These are phyloP conservation scores for Leptopilina clavipes DNA, from an alignment of 1,140 invertebrate genomes.

Conservation along the genomic window DNA sequence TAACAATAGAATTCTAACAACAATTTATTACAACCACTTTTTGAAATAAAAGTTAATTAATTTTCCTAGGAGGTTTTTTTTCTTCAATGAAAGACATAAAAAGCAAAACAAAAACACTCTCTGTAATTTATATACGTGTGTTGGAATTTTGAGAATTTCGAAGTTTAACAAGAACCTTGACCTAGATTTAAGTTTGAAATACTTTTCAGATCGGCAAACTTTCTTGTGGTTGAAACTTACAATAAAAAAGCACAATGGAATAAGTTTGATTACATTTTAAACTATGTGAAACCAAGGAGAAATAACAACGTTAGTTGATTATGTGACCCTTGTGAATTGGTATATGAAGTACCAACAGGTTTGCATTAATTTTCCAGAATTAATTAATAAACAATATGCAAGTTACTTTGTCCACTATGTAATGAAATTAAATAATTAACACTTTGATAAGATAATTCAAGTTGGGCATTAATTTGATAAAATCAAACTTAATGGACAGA, in stretches of 20 bases:
- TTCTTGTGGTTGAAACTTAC: slow-evolving; percentile 6
- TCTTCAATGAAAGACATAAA: too few species aligned
- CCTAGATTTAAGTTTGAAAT: slow-evolving; percentile 6
- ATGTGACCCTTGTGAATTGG: neutral
- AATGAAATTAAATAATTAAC: too few species aligned
- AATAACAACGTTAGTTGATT: neutral
- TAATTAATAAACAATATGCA: neutral
- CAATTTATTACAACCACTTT: too few species aligned
- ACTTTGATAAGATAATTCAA: too few species aligned
- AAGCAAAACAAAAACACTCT: too few species aligned
- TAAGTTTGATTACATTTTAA: slow-evolving; percentile 20
- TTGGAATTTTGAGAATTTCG: neutral
- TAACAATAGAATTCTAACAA: too few species aligned
- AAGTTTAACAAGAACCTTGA: slow-evolving; percentile 21
- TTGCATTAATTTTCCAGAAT: neutral
- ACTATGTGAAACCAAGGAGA: neutral
- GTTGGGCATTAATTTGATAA: too few species aligned
- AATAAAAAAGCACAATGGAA: slow-evolving; percentile 13
- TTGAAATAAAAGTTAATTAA: too few species aligned
- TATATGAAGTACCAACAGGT: neutral
- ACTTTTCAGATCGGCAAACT: neutral
- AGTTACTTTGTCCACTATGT: neutral
- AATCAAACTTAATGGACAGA: too few species aligned
- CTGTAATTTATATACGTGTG: neutral
- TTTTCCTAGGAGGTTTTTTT: too few species aligned